Percentiles rank a stretch among this genome's conserved stretches.
phyloP scores from a whole-genome alignment of 2,888 invertebrate genomes.

The Spatulosminthurus flaviceps region DNA sequence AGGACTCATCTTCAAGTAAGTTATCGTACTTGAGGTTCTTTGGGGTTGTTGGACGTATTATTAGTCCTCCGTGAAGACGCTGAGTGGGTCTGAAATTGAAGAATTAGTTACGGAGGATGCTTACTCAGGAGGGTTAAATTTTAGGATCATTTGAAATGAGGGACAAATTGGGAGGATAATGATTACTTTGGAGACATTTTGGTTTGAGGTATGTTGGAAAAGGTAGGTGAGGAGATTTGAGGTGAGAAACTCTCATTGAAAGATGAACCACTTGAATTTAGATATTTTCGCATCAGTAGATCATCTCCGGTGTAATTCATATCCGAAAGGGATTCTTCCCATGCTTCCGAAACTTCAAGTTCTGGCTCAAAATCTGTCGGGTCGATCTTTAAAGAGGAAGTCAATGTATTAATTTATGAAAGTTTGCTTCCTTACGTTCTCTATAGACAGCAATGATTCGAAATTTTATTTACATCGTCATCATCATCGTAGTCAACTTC shows the following conservation, averaged over 20 bases:
- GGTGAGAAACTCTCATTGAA: not conserved
- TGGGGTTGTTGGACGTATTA: not conserved
- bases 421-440: no score
- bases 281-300: slow-evolving; percentile 54
- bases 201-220: not conserved
- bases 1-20: not conserved
- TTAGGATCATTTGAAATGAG: no score
- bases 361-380: slow-evolving; percentile 61
- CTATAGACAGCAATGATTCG: no score
- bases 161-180: not conserved
- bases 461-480: slow-evolving; percentile 52
- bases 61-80: not conserved
- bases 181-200: not conserved
- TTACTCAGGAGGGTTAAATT: not conserved
- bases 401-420: no score
- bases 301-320: slow-evolving; percentile 57
- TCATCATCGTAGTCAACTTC: slow-evolving; percentile 62
- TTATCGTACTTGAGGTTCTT: not conserved
- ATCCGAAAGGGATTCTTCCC: slow-evolving; percentile 51
- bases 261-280: slow-evolving; percentile 19
- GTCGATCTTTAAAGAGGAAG: slow-evolving; percentile 55
- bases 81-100: not conserved
- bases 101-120: no score
- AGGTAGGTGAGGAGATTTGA: not conserved
- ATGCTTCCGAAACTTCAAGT: slow-evolving; percentile 58